These are phyloP conservation scores for Daphoenositta chrysoptera DNA, from an alignment of 2,113 vertebrate genomes.

Conservation along the genomic window DNA sequence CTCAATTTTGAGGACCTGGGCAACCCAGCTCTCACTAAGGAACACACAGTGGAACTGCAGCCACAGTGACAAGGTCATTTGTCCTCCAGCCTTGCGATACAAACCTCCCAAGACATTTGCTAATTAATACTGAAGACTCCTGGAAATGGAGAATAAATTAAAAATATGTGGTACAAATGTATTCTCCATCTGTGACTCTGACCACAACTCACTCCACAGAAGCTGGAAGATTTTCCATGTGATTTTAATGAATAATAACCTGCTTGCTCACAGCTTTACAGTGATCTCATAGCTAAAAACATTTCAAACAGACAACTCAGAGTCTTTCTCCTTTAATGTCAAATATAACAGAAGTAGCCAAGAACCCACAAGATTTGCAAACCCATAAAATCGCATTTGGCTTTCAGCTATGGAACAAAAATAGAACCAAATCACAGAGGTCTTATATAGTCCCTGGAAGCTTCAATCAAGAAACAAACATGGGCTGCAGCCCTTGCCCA, in stretches of 20 bases:
- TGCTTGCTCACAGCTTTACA: background rate
- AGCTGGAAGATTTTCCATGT: background rate
- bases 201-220: background rate
- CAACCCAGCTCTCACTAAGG: background rate
- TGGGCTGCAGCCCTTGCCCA: background rate
- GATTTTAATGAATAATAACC: conserved; percentile 22
- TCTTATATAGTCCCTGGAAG: background rate
- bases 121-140: background rate
- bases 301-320: background rate
- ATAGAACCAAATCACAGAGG: conserved; percentile 34
- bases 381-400: background rate
- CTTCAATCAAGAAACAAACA: background rate
- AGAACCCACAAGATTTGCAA: background rate
- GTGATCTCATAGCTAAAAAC: conserved; percentile 4
- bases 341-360: conserved; percentile 8
- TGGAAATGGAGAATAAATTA: background rate
- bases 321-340: background rate
- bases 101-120: background rate
- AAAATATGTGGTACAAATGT: background rate
- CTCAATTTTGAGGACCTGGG: background rate
- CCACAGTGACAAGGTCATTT: background rate
- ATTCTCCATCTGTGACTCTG: background rate
- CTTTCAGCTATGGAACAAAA: conserved; percentile 7
- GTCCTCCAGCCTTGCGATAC: background rate
- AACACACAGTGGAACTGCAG: background rate